These are phyloP conservation scores for Siniperca obscura DNA, from an alignment of 2,797 vertebrate genomes.

Conservation along the genomic window DNA sequence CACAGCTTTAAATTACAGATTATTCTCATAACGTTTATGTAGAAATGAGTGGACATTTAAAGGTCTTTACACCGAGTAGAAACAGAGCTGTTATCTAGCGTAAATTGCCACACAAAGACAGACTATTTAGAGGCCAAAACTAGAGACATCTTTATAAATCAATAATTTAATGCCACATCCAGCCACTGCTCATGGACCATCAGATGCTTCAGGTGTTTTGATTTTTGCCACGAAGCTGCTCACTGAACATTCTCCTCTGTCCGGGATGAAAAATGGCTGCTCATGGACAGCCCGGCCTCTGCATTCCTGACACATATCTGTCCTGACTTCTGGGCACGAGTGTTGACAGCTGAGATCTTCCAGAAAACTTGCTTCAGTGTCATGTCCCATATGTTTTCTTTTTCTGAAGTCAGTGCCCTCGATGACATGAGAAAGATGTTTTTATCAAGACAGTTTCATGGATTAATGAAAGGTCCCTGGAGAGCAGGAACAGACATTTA, in stretches of 20 bases:
- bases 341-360: constrained; percentile 8
- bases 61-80: too few relatives aligned
- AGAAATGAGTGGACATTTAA: not conserved
- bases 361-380: not conserved
- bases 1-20: not conserved
- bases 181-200: not conserved
- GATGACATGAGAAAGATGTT: not conserved
- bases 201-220: not conserved
- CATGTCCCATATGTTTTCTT: not conserved
- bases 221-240: not conserved
- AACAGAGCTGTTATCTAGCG: too few relatives aligned
- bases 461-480: not conserved
- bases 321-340: not conserved
- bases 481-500: not conserved
- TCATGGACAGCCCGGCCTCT: not conserved
- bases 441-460: not conserved
- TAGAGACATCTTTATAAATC: not conserved
- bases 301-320: constrained; percentile 13
- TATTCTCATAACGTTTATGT: not conserved
- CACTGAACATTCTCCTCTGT: not conserved
- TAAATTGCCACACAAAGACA: too few relatives aligned
- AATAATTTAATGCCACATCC: not conserved
- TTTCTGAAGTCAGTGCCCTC: not conserved
- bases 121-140: not conserved
- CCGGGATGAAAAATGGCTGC: not conserved